Percentiles rank a stretch among this genome's conserved stretches.
Conservation (phyloP, 1,140 invertebrate species). For the Orussus abietinus region DNA sequence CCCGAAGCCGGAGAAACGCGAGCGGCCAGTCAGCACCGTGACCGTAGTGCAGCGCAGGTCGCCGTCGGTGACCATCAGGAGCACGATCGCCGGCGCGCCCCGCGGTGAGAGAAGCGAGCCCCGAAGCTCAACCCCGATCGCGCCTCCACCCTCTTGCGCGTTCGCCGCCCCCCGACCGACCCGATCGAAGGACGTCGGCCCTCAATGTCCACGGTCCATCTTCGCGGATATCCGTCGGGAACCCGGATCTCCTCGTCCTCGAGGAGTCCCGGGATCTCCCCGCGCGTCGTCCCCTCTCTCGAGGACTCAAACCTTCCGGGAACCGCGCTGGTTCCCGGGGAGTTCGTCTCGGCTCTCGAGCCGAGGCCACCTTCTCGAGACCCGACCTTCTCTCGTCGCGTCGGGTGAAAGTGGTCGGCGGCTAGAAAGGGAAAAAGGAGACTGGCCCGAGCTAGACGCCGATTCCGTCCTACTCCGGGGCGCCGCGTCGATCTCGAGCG, state of each 20-base stretch:
- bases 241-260: no score
- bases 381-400: constrained; percentile 8
- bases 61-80: constrained; percentile 39
- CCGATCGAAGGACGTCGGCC: background rate
- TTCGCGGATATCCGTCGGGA: no score
- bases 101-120: constrained; percentile 1
- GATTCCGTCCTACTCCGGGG: constrained; percentile 20
- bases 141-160: constrained; percentile 1
- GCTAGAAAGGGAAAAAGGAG: background rate
- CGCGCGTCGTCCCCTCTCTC: no score
- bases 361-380: constrained; percentile 11
- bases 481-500: constrained; percentile 11
- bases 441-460: constrained; percentile 32
- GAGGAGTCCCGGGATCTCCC: no score
- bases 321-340: background rate
- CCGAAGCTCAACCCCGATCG: background rate
- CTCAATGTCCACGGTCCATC: background rate
- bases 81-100: constrained; percentile 18
- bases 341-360: constrained; percentile 13
- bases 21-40: constrained; percentile 37
- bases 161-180: constrained; percentile 1
- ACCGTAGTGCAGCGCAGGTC: constrained; percentile 38
- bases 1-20: constrained; percentile 27
- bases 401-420: constrained; percentile 18
- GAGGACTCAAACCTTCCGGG: constrained; percentile 2